Evolutionary conservation across 2,113 vertebrate species (phyloP).

Genomic region (Campylomormyrus numenius): DNA sequence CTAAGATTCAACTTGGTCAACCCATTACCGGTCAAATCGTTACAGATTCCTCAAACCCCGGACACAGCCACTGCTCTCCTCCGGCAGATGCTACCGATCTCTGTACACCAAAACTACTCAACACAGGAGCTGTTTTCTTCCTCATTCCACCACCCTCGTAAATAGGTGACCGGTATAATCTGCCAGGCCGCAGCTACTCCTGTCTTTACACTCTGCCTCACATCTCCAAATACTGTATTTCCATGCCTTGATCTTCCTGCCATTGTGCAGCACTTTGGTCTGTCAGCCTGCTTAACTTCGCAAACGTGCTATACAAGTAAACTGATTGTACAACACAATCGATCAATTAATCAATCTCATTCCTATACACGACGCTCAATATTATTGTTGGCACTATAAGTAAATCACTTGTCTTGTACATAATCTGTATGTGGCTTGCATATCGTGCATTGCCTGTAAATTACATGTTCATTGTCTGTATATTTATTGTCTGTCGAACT

Average conservation of each 20-base stretch:
- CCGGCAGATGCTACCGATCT: not conserved
- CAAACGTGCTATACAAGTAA: not conserved
- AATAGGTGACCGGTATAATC: not conserved
- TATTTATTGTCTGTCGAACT: not conserved
- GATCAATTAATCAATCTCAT: not conserved
- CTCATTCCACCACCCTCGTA: not conserved
- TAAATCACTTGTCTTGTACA: not conserved
- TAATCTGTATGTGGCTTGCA: not conserved
- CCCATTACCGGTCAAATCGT: not conserved
- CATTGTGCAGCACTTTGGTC: not conserved
- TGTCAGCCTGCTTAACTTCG: not conserved
- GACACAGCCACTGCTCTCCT: not conserved
- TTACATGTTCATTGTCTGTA: not conserved
- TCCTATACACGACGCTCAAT: not conserved
- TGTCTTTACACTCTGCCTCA: not conserved
- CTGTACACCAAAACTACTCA: not conserved
- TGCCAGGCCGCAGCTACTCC: not conserved
- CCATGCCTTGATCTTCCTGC: not conserved
- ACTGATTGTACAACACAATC: not conserved
- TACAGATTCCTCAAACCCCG: not conserved
- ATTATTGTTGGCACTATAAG: not conserved
- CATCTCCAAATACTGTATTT: not conserved
- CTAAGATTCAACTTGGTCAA: not conserved
- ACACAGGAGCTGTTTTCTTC: not conserved
- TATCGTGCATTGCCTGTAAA: not conserved